Evolutionary conservation across 2,797 vertebrate species (phyloP).

Genomic region (Gadopsis marmoratus): DNA sequence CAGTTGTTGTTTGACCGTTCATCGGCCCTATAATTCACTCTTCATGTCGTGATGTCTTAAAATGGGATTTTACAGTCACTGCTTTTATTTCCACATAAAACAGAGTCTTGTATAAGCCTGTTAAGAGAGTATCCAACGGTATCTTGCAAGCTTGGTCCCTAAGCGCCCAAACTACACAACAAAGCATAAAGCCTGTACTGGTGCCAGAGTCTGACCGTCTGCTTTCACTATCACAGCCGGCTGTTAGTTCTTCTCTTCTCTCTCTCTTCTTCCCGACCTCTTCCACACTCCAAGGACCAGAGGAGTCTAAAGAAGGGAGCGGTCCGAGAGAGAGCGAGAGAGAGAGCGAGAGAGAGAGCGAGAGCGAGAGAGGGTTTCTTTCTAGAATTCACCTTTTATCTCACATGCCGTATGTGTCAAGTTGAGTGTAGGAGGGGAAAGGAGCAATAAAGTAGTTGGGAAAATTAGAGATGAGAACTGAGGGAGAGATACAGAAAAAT

Average conservation of each 20-base stretch:
- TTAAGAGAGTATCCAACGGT: slow-evolving; percentile 63
- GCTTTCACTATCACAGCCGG: slow-evolving; percentile 65
- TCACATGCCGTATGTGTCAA: slow-evolving; percentile 53
- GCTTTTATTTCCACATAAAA: slow-evolving; percentile 70
- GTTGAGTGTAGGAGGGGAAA: slow-evolving; percentile 27
- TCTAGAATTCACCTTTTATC: slow-evolving; percentile 71
- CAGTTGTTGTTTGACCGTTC: slow-evolving; percentile 51
- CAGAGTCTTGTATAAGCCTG: slow-evolving; percentile 67
- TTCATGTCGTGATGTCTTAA: slow-evolving; percentile 58
- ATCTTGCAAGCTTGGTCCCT: slow-evolving; percentile 62
- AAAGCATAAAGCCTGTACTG: slow-evolving; percentile 58
- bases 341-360: not conserved
- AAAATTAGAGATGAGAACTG: slow-evolving; percentile 62
- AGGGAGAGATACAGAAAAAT: slow-evolving; percentile 44
- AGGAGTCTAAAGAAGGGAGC: slow-evolving; percentile 48
- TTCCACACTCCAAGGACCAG: slow-evolving; percentile 44
- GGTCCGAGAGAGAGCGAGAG: slow-evolving; percentile 32
- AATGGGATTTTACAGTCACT: slow-evolving; percentile 73
- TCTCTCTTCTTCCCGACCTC: slow-evolving; percentile 38
- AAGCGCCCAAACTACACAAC: slow-evolving; percentile 60
- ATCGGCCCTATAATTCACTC: slow-evolving; percentile 61
- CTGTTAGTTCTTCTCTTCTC: slow-evolving; percentile 57
- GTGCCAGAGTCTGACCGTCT: slow-evolving; percentile 59
- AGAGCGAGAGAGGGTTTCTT: slow-evolving; percentile 1
- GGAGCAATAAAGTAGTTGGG: slow-evolving; percentile 45